A percentile compares a stretch with the other conserved stretches of the same genome.
phyloP scores from a whole-genome alignment of 2,797 vertebrate genomes.

The Avahi laniger region DNA sequence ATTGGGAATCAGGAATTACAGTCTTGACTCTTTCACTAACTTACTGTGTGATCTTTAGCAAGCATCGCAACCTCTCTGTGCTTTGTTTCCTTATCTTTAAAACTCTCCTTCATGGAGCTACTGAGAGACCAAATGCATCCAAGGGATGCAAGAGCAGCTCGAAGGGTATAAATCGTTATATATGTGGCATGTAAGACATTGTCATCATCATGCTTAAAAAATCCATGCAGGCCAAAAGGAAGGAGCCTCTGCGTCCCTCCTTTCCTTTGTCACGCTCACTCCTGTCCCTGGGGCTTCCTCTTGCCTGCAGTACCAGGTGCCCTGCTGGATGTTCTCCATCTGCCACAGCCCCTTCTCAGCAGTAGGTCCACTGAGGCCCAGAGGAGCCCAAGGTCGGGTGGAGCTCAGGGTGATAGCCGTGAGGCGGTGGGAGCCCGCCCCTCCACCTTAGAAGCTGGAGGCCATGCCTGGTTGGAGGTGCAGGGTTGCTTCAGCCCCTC shows the following conservation, averaged over 20 bases:
- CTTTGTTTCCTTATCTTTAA: not conserved
- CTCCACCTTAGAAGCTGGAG: not conserved
- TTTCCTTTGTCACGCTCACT: not conserved
- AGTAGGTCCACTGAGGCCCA: not conserved
- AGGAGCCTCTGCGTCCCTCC: not conserved
- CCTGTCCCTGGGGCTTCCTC: not conserved
- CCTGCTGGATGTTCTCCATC: not conserved
- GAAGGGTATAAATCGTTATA: not conserved
- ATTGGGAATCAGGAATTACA: not conserved
- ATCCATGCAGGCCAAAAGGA: accelerated
- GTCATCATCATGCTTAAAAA: not conserved
- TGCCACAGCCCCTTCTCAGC: not conserved
- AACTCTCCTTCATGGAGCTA: not conserved
- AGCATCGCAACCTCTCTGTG: slow-evolving; percentile 24
- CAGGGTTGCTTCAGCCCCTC: not conserved
- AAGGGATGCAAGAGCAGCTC: not conserved
- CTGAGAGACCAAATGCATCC: not conserved
- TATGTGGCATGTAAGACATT: not conserved
- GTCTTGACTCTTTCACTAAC: not conserved
- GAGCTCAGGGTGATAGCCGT: not conserved
- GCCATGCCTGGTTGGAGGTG: not conserved
- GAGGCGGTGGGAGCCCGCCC: not conserved
- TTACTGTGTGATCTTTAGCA: not conserved
- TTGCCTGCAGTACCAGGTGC: no score
- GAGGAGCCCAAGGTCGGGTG: not conserved